Evolutionary conservation across 2,113 vertebrate species (phyloP).

Genomic region (Riparia riparia): DNA sequence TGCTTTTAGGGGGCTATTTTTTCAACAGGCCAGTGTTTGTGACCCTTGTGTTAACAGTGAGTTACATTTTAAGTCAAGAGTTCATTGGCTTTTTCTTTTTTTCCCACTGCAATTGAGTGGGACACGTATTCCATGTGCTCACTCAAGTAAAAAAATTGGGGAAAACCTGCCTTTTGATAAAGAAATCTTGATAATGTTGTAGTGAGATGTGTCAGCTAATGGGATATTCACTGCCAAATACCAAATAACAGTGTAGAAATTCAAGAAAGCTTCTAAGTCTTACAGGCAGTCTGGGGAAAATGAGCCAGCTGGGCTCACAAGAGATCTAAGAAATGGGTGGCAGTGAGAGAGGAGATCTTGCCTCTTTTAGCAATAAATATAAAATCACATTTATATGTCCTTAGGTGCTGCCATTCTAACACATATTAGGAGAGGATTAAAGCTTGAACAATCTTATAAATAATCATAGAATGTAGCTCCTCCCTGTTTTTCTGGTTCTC

Average conservation of each 20-base stretch:
- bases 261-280: neutral
- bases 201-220: neutral
- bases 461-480: neutral
- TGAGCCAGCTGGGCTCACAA: neutral
- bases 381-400: neutral
- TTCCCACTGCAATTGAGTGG: slow-evolving; percentile 18
- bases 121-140: neutral
- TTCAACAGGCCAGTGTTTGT: slow-evolving; percentile 1
- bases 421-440: neutral
- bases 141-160: neutral
- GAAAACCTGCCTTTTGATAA: neutral
- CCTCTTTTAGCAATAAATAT: neutral
- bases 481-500: neutral
- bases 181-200: neutral
- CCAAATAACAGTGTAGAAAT: neutral
- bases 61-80: slow-evolving; percentile 28
- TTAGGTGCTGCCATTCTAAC: neutral
- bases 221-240: neutral
- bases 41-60: slow-evolving; percentile 24
- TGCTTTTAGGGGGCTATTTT: slow-evolving; percentile 36
- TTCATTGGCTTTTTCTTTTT: neutral
- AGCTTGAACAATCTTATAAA: neutral
- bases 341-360: neutral
- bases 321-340: neutral
- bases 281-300: neutral